Evolutionary conservation across 2,797 vertebrate genomes (phyloP), one percentile per base, ranked within the genome.

Genomic region (Eulemur mongoz): DNA sequence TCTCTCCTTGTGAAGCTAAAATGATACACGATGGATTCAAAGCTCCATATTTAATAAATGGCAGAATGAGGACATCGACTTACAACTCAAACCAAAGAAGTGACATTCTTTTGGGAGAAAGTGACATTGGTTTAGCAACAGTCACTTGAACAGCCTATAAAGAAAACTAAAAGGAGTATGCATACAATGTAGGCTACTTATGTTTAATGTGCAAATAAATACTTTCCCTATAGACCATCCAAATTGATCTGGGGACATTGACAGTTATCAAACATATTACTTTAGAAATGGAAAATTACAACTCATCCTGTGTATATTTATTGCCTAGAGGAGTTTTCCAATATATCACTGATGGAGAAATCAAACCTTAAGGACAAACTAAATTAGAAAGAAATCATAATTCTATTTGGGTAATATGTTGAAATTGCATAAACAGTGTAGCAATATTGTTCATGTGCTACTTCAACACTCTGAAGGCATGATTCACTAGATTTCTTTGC

Each of bases 291-390:
- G 84, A 92, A 97, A 96, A 95, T 93, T 91, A 86, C 38, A 96
- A 94, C 48, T 91, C 85, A 96, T 97, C 59, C 11, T 93, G 30
- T 85, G 43, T 76, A 9, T 95, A 95, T 93, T 79, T 90, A 91
- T 94, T 95, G 83, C 94, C 76, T 95, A 25, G 25, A 95, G 65
- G 82, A 94, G 23, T 88, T 95, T 96, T 95, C 86, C 63, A 97
- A 92, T 93, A 89, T 95, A 91, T 95, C 70, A 84, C 52, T 93
- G 79, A 87, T 86, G 43, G 75, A 95, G 27, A 96, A 95, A 91
- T 91, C 87, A 94, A 96, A 96, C 40, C 75, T 97, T 89, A 82
- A 96, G 61, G 89, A 87, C 59, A 97, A 91, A 95, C 32, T 92
- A 70, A 87, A 92, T 96, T 96, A 84, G 57, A 86, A 93, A 96